Percentiles rank a stretch among this genome's conserved stretches.
These are phyloP conservation scores for Zapus hudsonius DNA, from an alignment of 2,113 vertebrate species.

Conservation along the genomic window DNA sequence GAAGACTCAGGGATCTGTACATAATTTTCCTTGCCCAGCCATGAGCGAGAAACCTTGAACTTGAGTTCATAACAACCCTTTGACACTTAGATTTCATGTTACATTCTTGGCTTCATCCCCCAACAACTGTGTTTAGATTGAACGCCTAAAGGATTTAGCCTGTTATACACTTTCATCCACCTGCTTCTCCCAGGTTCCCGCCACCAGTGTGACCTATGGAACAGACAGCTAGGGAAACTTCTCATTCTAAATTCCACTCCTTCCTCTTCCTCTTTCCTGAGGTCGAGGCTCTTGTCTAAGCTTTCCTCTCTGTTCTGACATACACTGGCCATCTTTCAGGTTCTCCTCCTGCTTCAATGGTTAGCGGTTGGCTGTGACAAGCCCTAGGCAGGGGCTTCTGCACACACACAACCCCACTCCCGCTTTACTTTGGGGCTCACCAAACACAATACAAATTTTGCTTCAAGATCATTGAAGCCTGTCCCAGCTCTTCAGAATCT, in stretches of 20 bases:
- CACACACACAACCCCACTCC: not conserved
- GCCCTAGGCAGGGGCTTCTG: not conserved
- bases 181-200: not conserved
- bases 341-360: not conserved
- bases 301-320: not conserved
- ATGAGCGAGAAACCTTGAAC: not conserved
- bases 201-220: not conserved
- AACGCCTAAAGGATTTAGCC: not conserved
- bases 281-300: not conserved
- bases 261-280: not conserved
- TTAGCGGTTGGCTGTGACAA: conserved; percentile 26
- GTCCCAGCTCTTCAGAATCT: not conserved
- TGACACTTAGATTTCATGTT: not conserved
- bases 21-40: not conserved
- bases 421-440: conserved; percentile 22
- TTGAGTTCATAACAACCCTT: not conserved
- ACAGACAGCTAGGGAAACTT: not conserved
- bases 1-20: not conserved
- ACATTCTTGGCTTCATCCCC: not conserved
- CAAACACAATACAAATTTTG: conserved; percentile 30
- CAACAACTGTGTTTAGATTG: not conserved
- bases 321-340: not conserved
- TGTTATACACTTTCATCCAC: not conserved
- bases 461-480: not conserved
- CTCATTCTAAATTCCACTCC: not conserved